Base-by-base conservation (phyloP, 2,888 invertebrate species). In the Trachelus tabidus region DNA sequence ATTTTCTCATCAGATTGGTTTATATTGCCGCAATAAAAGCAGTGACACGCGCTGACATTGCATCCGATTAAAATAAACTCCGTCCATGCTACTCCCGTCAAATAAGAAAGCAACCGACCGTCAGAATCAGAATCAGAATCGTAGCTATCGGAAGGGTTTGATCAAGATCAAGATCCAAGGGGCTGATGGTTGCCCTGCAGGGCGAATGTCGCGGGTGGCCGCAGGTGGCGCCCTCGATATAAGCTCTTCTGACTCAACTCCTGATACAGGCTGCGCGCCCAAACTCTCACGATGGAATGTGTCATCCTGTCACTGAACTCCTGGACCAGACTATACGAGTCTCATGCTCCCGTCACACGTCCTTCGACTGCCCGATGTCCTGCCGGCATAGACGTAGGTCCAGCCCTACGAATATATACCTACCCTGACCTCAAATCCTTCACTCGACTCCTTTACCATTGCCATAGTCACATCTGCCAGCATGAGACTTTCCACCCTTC, bases 301-400 rank as follows among this genome's bases (percentile, higher is more conserved):
- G 90, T 90, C 90, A 89, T 90, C 88, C 89, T 90, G 90, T 90
- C 90, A 90, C 89, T 90, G 89, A 87, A 88, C 89, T 87, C 88
- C 86, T 75, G 79, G 77, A 79, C 79, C 82, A 86, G 84, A 81
- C 85, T 83, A 85, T 83, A 79, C 81, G 83, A 85, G 85, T 87
- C 88, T 85, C 86, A 84, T 83, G 83, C 85, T 84, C 85, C 83
- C 86, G 84, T 87, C 88, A 85, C 85, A 79, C 82, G 81, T 83
- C 82, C 82, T 79, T 80, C 82, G 79, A 80, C 80, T 81, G 79
- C 77, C 82, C 79, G 81, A 83, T 82, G 79, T 83, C 79, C 81
- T 80, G 82, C 78, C 78, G 80, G 79, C 79, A 23, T 23, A 9
- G 23, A 56, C 56, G 56, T 23, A 56, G 56, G 23, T 56, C 23